A percentile compares a stretch with the other conserved stretches of the same genome.
phyloP scores from a whole-genome alignment of 2,888 invertebrate species.

The Holacanthella duospinosa region DNA sequence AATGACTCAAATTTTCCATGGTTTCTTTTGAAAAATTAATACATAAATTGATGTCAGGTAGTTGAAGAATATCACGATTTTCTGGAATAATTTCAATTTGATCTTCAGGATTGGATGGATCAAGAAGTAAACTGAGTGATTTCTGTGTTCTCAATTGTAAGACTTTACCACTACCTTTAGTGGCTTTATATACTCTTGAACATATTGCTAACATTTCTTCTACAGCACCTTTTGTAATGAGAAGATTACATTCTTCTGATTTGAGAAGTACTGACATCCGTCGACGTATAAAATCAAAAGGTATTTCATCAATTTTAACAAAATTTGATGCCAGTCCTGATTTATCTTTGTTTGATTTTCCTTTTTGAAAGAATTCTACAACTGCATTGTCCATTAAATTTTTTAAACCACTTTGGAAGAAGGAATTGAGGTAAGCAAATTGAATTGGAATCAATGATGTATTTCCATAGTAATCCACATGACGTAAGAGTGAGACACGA shows the following conservation, averaged over 20 bases:
- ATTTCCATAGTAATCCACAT: not conserved
- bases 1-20: not conserved
- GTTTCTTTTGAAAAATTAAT: not conserved
- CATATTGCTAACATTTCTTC: constrained; percentile 20
- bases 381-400: constrained; percentile 22
- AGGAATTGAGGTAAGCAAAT: constrained; percentile 18
- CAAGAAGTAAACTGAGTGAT: too few species aligned
- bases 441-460: constrained; percentile 6
- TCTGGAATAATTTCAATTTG: not conserved
- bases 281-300: constrained; percentile 22
- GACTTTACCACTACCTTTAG: not conserved
- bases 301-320: constrained; percentile 17
- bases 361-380: not conserved
- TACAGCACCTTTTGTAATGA: constrained; percentile 24
- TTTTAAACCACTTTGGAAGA: constrained; percentile 15
- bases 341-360: too few species aligned
- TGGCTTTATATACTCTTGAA: not conserved
- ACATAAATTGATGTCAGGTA: not conserved
- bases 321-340: constrained; percentile 8
- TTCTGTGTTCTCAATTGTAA: not conserved
- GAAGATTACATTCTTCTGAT: not conserved
- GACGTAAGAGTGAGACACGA: not conserved
- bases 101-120: not conserved
- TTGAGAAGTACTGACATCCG: constrained; percentile 17
- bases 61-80: not conserved